Percentiles rank a stretch among this genome's conserved stretches.
phyloP scores from a whole-genome alignment of 2,113 vertebrate species.

The Fukomys damarensis region DNA sequence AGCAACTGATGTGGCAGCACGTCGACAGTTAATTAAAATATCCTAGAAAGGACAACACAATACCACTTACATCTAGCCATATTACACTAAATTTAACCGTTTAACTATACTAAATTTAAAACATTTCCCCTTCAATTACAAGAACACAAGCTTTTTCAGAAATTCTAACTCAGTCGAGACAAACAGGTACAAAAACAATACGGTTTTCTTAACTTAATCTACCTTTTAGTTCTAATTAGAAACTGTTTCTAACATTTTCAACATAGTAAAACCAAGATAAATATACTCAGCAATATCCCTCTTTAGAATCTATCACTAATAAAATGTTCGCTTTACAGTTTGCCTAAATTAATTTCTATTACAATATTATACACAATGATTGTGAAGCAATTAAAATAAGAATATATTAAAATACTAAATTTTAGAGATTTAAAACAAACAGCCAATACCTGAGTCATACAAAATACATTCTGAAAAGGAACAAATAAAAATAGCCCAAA shows the following conservation, averaged over 20 bases:
- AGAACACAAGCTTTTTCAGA: constrained; percentile 46
- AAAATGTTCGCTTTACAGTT: background rate
- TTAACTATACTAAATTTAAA: background rate
- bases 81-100: background rate
- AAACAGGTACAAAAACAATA: background rate
- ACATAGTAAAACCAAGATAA: background rate
- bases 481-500: background rate
- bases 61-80: constrained; percentile 44
- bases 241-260: constrained; percentile 7
- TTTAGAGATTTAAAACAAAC: background rate
- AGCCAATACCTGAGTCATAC: background rate
- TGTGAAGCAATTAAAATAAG: background rate
- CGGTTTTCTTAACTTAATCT: background rate
- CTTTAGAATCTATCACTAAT: background rate
- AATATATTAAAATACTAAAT: background rate
- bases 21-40: constrained; percentile 97
- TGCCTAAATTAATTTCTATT: constrained; percentile 8
- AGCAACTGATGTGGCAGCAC: constrained; percentile 97
- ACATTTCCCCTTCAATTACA: background rate
- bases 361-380: background rate
- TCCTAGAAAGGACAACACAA: constrained; percentile 88
- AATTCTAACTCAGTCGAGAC: background rate
- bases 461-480: background rate
- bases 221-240: background rate
- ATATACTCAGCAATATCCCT: background rate